Evolutionary conservation across 1,140 invertebrate genomes (phyloP), one percentile per base, ranked within the genome.

Genomic region (Sycophaga agraensis): DNA sequence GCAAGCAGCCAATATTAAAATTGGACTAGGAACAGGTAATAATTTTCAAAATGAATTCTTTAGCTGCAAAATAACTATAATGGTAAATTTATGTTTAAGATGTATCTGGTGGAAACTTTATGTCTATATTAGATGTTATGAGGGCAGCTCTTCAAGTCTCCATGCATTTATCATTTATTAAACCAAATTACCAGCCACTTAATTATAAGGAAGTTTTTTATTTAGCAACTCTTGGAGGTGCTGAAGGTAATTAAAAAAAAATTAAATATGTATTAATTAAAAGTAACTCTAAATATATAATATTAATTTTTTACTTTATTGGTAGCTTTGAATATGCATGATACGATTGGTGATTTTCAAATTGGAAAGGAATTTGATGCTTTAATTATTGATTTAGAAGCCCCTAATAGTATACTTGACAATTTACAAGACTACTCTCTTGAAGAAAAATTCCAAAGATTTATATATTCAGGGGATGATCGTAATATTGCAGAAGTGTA

Each of bases 361-460:
- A 71, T 86, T 5, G 91, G 89, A 31, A 95, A 95, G 75, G 84
- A 92, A 57, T 95, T 96, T 72, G 93, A 96, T 82, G 93, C 92
- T 5, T 73, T 96, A 0, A 63, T 92, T 1, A 74, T 90, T 46
- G 87, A 90, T 68, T 72, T 88, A 7, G 81, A 84, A 53, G 71
- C 83, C 16, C 70, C 79, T 35, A 70, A 78, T 17, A 82, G 86
- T n/a, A 76, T 83, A 16, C 82, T 88, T 2, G 82, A 86, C 64
- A 70, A 84, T 64, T 83, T 84, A 49, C 65, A 70, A 53, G 65
- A 74, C 22, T 81, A 81, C 63, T 79, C 74, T 11, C 68, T 86
- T 0, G 69, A 82, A 31, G 86, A 90, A 69, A 74, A 89, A 24
- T 68, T 96, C 9, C 88, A 95, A 73, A 89, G 91, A 73, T 93